Conservation (phyloP, 2,888 invertebrate genomes). For the Thelaira solivaga region DNA sequence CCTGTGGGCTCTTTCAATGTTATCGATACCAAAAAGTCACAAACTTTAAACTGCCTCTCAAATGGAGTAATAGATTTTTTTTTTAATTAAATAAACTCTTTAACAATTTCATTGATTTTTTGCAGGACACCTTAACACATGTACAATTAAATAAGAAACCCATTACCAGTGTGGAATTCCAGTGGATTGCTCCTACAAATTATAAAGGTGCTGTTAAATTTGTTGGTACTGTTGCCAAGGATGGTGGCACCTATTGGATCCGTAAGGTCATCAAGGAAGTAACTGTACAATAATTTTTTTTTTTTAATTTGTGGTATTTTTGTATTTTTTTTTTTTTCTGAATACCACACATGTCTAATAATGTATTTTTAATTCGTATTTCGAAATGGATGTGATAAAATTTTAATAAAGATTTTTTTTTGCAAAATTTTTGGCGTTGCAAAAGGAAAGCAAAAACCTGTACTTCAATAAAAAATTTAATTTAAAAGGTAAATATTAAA, state of each 20-base stretch:
- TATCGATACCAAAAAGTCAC: slow-evolving; percentile 77
- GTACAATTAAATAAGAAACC: slow-evolving; percentile 79
- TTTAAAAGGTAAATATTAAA: too few species aligned
- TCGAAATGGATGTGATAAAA: slow-evolving; percentile 47
- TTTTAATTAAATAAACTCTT: neutral
- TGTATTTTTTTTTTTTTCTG: neutral
- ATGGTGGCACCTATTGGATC: slow-evolving; percentile 86
- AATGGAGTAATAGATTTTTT: slow-evolving; percentile 65
- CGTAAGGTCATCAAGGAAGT: slow-evolving; percentile 81
- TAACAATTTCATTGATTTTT: neutral
- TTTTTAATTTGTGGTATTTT: slow-evolving; percentile 42
- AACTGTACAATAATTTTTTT: slow-evolving; percentile 76
- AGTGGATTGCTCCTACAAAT: slow-evolving; percentile 82
- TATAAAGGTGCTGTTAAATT: slow-evolving; percentile 82
- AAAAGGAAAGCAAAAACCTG: neutral
- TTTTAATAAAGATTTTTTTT: slow-evolving; percentile 36
- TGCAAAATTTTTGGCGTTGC: neutral
- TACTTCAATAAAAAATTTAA: too few species aligned
- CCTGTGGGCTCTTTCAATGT: slow-evolving; percentile 82
- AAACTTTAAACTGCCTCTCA: slow-evolving; percentile 71
- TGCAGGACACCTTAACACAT: slow-evolving; percentile 84
- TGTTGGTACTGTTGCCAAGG: slow-evolving; percentile 83
- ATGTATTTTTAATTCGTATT: slow-evolving; percentile 6
- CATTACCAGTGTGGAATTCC: slow-evolving; percentile 79
- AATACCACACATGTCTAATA: neutral